Conservation (phyloP, 2,113 vertebrate genomes). For the Cervus canadensis region DNA sequence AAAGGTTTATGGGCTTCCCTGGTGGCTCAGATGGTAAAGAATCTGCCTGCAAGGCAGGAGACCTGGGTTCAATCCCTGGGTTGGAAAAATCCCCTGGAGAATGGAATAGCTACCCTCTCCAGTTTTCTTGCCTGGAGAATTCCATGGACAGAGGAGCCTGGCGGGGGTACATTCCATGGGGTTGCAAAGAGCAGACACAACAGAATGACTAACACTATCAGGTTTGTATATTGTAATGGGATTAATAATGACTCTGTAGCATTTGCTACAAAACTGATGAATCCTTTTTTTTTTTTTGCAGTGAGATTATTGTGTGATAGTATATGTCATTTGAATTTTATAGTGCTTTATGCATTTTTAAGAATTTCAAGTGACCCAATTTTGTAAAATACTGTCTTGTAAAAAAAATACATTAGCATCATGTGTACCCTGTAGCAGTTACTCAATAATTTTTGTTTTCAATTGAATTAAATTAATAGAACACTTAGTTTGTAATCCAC, state of each 20-base stretch:
- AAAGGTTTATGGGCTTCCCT: neutral
- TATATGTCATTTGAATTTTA: constrained; percentile 16
- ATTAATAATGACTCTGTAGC: constrained; percentile 37
- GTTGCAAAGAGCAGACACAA: neutral
- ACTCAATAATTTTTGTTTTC: neutral
- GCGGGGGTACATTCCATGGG: neutral
- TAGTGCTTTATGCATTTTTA: neutral
- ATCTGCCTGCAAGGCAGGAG: neutral
- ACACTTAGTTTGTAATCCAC: neutral
- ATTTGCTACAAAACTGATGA: constrained; percentile 56
- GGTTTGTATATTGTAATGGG: constrained; percentile 52
- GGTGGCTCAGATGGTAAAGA: neutral
- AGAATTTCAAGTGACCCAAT: constrained; percentile 22
- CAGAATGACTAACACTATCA: neutral
- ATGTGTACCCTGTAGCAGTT: neutral
- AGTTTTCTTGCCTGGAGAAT: neutral
- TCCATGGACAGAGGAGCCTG: neutral
- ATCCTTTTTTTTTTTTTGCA: constrained; percentile 61
- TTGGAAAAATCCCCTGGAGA: neutral
- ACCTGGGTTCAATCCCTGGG: neutral
- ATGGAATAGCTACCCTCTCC: neutral
- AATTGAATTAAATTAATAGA: neutral
- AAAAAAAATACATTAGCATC: neutral
- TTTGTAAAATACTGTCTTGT: constrained; percentile 34
- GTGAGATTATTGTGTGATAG: constrained; percentile 41